phyloP scores from a whole-genome alignment of 2,888 invertebrate genomes.

The Tupiocoris notatus region DNA sequence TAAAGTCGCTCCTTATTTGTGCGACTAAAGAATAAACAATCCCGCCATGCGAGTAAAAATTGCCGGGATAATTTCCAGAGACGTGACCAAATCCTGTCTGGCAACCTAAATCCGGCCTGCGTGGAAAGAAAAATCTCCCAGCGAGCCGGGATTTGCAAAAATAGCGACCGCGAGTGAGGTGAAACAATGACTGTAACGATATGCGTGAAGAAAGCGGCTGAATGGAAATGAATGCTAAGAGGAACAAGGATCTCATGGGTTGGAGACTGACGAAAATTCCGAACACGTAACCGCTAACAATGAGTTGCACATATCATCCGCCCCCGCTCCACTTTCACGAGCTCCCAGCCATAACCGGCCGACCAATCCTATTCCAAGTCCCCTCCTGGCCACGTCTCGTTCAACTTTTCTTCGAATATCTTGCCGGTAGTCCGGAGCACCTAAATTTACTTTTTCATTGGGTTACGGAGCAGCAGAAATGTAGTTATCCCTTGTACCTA shows the following conservation, averaged over 20 bases:
- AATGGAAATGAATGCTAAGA: background rate
- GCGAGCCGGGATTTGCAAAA: too few relatives aligned
- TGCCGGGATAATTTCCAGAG: too few relatives aligned
- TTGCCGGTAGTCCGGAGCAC: background rate
- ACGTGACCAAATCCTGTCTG: too few relatives aligned
- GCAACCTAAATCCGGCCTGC: too few relatives aligned
- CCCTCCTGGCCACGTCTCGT: background rate
- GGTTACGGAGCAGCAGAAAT: background rate
- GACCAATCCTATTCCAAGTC: too few relatives aligned
- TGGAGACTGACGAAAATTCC: background rate
- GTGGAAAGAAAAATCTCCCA: too few relatives aligned
- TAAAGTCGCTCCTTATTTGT: too few relatives aligned
- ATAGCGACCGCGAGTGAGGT: too few relatives aligned
- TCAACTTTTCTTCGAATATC: background rate
- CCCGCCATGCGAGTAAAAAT: too few relatives aligned
- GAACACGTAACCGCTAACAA: background rate
- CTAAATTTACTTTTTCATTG: background rate
- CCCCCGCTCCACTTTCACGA: background rate
- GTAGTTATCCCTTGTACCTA: background rate
- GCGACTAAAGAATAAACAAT: too few relatives aligned
- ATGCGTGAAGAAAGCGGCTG: background rate
- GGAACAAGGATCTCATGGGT: background rate
- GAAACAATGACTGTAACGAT: background rate
- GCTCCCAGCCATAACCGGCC: too few relatives aligned
- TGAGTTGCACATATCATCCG: background rate